Evolutionary conservation across 2,113 vertebrate genomes (phyloP), one percentile per base, ranked within the genome.

Genomic region (Mustela nigripes): DNA sequence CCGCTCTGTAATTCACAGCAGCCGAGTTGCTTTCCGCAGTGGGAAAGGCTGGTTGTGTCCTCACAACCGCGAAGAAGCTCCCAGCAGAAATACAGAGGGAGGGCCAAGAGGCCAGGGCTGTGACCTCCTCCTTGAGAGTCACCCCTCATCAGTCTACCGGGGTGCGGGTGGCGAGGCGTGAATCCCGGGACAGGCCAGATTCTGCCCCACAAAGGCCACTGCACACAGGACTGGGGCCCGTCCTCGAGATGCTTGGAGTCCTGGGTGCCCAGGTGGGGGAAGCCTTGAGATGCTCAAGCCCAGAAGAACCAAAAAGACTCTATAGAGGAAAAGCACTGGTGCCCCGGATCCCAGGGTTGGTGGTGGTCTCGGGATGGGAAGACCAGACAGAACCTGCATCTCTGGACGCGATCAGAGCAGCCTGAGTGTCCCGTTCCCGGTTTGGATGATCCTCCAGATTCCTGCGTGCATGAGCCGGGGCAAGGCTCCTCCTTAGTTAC

Each of bases 161-260:
- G 24, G 8, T 74, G n/a, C 50, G 15, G 67, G 33, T 11, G 56
- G 22, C 33, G 10, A n/a, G 50, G 26, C 16, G 0, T 0, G 0
- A 28, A 12, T 12, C 42, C 80, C 10, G 26, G 81, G 62, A 15
- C 33, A 63, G 19, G 33, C 48, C 26, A 50, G 24, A 19, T 28
- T 48, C 79, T 16, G 45, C 48, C 33, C 1, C 18, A 12, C 22
- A 26, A 60, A 18, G 0, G 1, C 21, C 22, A 0, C 39, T 33
- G 24, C 4, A 7, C 4, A 0, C 5, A 15, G 22, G 11, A 5
- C 12, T 7, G 31, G n/a, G 84, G 76, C 31, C 9, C 21, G 22
- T 84, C 22, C n/a, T 71, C 2, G 7, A 62, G 67, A 7, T 60
- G 42, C 56, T 65, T 15, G 1, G 2, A 50, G 6, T 81, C 22